phyloP scores from a whole-genome alignment of 92 coral and sea anemone species.

The Micromussa lordhowensis region DNA sequence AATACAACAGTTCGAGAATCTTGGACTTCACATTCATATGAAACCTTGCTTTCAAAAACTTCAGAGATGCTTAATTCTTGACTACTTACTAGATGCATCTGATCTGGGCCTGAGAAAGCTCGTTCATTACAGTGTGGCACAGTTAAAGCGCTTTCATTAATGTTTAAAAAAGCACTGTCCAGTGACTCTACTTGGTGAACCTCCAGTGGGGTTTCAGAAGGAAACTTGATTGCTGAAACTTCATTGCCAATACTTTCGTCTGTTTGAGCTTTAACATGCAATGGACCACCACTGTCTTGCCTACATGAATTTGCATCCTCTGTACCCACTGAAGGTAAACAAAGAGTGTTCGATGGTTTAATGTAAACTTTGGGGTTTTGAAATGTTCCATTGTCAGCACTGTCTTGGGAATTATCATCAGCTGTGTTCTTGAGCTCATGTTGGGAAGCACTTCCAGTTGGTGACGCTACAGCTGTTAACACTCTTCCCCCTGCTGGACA shows the following conservation, averaged over 20 bases:
- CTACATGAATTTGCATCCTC: not conserved
- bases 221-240: not conserved
- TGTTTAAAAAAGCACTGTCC: not conserved
- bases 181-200: not conserved
- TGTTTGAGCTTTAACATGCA: not conserved
- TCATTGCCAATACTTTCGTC: conserved; percentile 9
- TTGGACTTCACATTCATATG: conserved; percentile 19
- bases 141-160: not conserved
- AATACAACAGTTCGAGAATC: not conserved
- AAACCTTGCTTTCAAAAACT: conserved; percentile 29
- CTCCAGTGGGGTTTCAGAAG: not conserved
- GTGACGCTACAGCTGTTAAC: conserved; percentile 39
- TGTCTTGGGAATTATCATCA: not conserved
- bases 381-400: conserved; percentile 14
- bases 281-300: not conserved
- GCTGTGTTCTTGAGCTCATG: not conserved
- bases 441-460: conserved; percentile 13
- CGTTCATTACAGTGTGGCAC: not conserved
- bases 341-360: conserved; percentile 27
- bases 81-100: not conserved
- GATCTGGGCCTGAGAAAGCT: not conserved
- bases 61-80: not conserved
- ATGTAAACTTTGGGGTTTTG: conserved; percentile 41
- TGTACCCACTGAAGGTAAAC: not conserved
- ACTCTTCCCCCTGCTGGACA: conserved; percentile 49